phyloP scores from a whole-genome alignment of 2,797 vertebrate genomes.

The Mionectes olivaceus region DNA sequence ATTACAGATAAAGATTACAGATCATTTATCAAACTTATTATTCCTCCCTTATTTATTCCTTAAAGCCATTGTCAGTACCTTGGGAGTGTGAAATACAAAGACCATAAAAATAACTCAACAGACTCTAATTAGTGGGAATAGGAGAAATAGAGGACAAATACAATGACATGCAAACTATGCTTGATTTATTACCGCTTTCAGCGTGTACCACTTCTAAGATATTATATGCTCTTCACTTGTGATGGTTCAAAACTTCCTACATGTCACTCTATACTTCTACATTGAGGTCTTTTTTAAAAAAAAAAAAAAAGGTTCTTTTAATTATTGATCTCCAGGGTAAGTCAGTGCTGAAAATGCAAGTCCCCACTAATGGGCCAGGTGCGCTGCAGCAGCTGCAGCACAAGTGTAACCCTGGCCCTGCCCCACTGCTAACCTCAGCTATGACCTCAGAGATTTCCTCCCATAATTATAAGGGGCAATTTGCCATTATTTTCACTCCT shows the following conservation, averaged over 20 bases:
- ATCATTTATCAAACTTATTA: neutral
- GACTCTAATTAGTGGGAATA: slow-evolving; percentile 8
- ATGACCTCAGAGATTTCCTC: slow-evolving; percentile 45
- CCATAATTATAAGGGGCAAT: slow-evolving; percentile 27
- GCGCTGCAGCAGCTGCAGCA: slow-evolving; percentile 42
- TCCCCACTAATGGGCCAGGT: slow-evolving; percentile 50
- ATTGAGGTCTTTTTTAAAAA: neutral
- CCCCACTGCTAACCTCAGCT: slow-evolving; percentile 18
- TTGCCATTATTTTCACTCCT: slow-evolving; percentile 46
- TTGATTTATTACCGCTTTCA: slow-evolving; percentile 38
- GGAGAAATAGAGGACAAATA: neutral
- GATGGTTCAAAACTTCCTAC: slow-evolving; percentile 6
- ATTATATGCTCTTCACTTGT: slow-evolving; percentile 23
- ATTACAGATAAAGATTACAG: neutral
- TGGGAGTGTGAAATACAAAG: slow-evolving; percentile 12
- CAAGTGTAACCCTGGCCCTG: neutral
- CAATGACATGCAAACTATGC: neutral
- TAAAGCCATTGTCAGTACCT: slow-evolving; percentile 1
- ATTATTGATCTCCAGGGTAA: slow-evolving; percentile 68
- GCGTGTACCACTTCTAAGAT: neutral
- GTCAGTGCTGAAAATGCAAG: slow-evolving; percentile 18
- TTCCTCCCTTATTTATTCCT: slow-evolving; percentile 14
- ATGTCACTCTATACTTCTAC: neutral
- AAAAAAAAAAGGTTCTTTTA: neutral
- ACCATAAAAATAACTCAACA: slow-evolving; percentile 45